Evolutionary conservation across 2,888 invertebrate species (phyloP), one percentile per base, ranked within the genome.

Genomic region (Leucoma salicis): DNA sequence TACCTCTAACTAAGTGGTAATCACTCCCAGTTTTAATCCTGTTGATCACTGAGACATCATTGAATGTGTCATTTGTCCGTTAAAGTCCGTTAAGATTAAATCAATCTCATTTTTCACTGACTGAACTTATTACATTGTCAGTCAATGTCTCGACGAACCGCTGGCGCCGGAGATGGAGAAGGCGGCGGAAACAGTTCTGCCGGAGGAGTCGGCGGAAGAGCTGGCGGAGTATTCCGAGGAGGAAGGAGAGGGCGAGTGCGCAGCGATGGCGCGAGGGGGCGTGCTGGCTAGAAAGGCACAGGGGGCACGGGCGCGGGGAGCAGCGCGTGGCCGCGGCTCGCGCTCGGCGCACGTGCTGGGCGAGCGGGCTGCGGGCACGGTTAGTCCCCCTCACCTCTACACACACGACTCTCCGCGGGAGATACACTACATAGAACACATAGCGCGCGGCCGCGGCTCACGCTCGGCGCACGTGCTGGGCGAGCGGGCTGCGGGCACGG

Each of bases 61-160:
- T n/a, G n/a, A n/a, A n/a, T n/a, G n/a, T n/a, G n/a, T n/a, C n/a
- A n/a, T n/a, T n/a, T n/a, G n/a, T n/a, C n/a, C n/a, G n/a, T n/a
- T n/a, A n/a, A n/a, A n/a, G n/a, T n/a, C n/a, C n/a, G n/a, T n/a
- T n/a, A n/a, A n/a, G n/a, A n/a, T n/a, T n/a, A n/a, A n/a, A n/a
- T n/a, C n/a, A n/a, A n/a, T n/a, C n/a, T n/a, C n/a, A n/a, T n/a
- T n/a, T n/a, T n/a, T n/a, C n/a, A n/a, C n/a, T n/a, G n/a, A n/a
- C n/a, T n/a, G n/a, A n/a, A n/a, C n/a, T 27, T n/a, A 27, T 8
- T 27, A 27, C n/a, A 4, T 38, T 31, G 21, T 2, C 49, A 75
- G 74, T 0, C 66, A 72, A 70, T 71, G 71, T 42, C 33, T 56
- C 6, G 60, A 67, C 28, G 54, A 64, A 46, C 36, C 38, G 7